Evolutionary conservation across 2,888 invertebrate species (phyloP).

Genomic region (Muschampia staudingeri): DNA sequence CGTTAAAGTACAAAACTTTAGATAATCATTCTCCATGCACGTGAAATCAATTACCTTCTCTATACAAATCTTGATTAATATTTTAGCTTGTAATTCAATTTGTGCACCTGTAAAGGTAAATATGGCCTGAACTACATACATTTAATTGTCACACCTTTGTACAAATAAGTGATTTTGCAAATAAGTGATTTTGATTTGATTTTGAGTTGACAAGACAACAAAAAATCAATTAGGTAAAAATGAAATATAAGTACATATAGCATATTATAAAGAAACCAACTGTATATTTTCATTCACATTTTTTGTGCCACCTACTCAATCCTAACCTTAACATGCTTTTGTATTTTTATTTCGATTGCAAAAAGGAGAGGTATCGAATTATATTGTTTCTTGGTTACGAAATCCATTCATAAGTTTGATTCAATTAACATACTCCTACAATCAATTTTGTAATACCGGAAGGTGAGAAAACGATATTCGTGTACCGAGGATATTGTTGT

Average conservation of each 20-base stretch:
- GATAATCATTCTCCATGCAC: no score
- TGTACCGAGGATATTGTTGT: neutral
- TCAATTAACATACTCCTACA: constrained; percentile 21
- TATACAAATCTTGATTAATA: no score
- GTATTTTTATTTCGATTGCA: neutral
- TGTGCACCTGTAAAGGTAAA: no score
- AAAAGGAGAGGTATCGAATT: no score
- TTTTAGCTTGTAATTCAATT: no score
- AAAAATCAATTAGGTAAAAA: neutral
- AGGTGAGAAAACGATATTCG: constrained; percentile 15
- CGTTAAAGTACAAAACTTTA: no score
- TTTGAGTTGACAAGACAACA: neutral
- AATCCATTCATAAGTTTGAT: constrained; percentile 25
- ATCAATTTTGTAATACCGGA: neutral
- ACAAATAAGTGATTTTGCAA: no score
- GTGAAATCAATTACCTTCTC: no score
- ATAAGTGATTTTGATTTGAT: no score
- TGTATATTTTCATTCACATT: constrained; percentile 15
- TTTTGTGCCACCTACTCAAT: neutral
- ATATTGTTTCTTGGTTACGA: neutral
- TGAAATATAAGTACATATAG: neutral
- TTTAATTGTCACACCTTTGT: no score
- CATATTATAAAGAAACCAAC: neutral
- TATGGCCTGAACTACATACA: no score
- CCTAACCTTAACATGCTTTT: neutral